A percentile compares a stretch with the other conserved stretches of the same genome.
phyloP scores from a whole-genome alignment of 2,888 invertebrate genomes.

The Fragum sueziense region DNA sequence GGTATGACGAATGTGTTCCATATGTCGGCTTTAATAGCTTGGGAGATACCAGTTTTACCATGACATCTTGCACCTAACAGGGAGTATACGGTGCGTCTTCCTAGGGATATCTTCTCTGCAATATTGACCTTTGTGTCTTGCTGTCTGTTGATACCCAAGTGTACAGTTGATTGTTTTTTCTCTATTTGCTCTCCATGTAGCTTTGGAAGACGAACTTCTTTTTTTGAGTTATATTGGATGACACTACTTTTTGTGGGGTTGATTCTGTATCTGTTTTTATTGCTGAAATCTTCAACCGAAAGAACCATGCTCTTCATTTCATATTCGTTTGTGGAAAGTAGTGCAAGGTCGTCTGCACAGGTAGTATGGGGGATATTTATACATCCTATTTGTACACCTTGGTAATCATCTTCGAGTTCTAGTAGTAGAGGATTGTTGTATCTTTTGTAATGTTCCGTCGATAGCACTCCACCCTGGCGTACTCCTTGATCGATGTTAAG shows the following conservation, averaged over 20 bases:
- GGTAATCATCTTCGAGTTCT: neutral
- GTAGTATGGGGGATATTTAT: constrained; percentile 14
- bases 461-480: constrained; percentile 30
- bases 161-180: too few relatives aligned
- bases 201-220: neutral
- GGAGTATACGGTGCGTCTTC: neutral
- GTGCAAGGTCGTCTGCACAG: constrained; percentile 26
- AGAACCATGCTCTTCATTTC: neutral
- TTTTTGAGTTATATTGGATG: neutral
- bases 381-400: constrained; percentile 15
- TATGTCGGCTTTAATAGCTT: neutral
- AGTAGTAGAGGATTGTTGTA: constrained; percentile 9
- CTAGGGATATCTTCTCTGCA: neutral
- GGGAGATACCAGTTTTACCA: neutral
- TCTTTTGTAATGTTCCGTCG: constrained; percentile 20
- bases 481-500: constrained; percentile 19
- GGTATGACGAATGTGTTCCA: neutral
- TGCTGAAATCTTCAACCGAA: neutral
- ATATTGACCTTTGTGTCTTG: neutral
- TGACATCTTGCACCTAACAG: too few relatives aligned
- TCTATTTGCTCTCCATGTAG: too few relatives aligned
- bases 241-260: neutral
- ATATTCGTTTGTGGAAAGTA: neutral
- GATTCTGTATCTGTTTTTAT: neutral
- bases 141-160: too few relatives aligned